Conservation (phyloP, 2,888 invertebrate species). For the Ophonus ardosiacus region DNA sequence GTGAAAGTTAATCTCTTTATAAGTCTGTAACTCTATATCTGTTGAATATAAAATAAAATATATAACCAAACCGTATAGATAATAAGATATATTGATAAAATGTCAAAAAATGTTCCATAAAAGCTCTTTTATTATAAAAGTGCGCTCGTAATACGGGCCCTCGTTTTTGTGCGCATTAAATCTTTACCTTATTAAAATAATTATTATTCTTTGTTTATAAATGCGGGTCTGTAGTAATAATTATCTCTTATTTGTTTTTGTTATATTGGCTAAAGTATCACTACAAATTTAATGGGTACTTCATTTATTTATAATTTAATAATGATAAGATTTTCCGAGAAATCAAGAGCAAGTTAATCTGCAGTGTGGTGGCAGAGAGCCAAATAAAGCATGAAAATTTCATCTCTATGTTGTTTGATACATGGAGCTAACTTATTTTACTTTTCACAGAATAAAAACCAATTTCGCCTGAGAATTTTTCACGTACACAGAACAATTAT, state of each 20-base stretch:
- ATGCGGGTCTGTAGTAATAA: neutral
- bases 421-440: neutral
- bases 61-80: too few relatives aligned
- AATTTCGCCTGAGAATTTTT: conserved; percentile 9
- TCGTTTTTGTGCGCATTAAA: too few relatives aligned
- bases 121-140: too few relatives aligned
- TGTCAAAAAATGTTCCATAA: too few relatives aligned
- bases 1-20: too few relatives aligned
- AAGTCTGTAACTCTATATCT: too few relatives aligned
- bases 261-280: neutral
- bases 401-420: conserved; percentile 14
- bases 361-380: neutral
- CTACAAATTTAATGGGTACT: neutral
- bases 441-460: conserved; percentile 22
- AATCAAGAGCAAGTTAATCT: neutral
- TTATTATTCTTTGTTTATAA: too few relatives aligned
- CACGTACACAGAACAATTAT: neutral
- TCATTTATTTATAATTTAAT: neutral
- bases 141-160: too few relatives aligned
- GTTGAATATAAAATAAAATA: too few relatives aligned
- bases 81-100: too few relatives aligned
- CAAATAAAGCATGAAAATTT: conserved; percentile 38
- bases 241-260: neutral
- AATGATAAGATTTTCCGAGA: neutral
- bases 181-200: too few relatives aligned